Evolutionary conservation across 1,140 invertebrate species (phyloP).

Genomic region (Papilio glaucus): DNA sequence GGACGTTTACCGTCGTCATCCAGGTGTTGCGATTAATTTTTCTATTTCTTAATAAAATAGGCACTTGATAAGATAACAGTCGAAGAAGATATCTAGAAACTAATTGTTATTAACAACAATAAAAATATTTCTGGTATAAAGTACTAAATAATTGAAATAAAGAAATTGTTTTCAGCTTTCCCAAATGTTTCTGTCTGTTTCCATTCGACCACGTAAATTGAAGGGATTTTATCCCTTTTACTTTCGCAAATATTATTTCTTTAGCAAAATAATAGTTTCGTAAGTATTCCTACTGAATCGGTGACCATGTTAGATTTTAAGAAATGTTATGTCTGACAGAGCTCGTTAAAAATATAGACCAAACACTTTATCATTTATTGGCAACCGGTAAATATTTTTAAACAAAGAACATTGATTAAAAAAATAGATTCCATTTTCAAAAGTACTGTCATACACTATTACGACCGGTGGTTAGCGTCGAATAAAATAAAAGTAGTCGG

Average conservation of each 20-base stretch:
- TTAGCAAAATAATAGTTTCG: not conserved
- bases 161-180: slow-evolving; percentile 4
- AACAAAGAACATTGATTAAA: no score
- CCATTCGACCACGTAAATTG: not conserved
- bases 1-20: no score
- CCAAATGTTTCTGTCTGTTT: not conserved
- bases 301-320: not conserved
- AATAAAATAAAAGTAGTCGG: slow-evolving; percentile 21
- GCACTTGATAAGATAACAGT: not conserved
- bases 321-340: no score
- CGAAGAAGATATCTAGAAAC: not conserved
- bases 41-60: not conserved
- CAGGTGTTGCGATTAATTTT: no score
- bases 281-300: not conserved
- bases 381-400: no score
- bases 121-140: not conserved
- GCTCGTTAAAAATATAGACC: no score
- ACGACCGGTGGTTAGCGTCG: not conserved
- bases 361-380: no score
- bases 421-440: no score
- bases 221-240: not conserved
- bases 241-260: slow-evolving; percentile 7
- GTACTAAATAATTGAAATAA: slow-evolving; percentile 4
- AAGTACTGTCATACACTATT: no score
- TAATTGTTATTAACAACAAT: not conserved